Evolutionary conservation across 2,113 vertebrate genomes (phyloP), one percentile per base, ranked within the genome.

Genomic region (Cottus gobio): DNA sequence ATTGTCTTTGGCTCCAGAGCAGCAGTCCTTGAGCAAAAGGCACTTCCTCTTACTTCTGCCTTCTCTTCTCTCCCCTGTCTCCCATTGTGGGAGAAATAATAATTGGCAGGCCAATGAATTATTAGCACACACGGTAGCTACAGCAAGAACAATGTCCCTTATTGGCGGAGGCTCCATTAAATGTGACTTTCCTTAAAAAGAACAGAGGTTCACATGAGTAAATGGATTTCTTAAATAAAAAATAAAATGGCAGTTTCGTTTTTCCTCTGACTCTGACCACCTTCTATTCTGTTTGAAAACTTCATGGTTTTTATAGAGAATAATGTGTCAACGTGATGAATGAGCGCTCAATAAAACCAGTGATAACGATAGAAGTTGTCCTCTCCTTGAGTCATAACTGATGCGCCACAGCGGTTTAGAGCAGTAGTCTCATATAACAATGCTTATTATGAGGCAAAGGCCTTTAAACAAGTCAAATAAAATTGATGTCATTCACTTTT

Each of bases 401-500:
- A 92, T 87, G 84, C 90, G 91, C 85, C 85, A 83, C 79, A 11
- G 83, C 46, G 26, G 74, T 84, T 89, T 85, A 72, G 75, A 84
- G 87, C 77, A 56, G 83, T 84, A 83, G 82, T 89, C 87, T 93
- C 90, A 87, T 89, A 91, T 93, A 93, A 91, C 92, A 89, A 91
- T 91, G 88, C 85, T 90, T 91, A 91, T 90, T 92, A 91, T 80
- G 87, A 88, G 91, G 89, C 82, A 80, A 82, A 82, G 73, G 81
- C 86, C 90, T 90, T 94, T 95, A 93, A 95, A 94, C 84, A 93
- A 92, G 92, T 94, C 92, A 93, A 94, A 94, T 94, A 92, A 94
- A 94, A 93, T 90, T 91, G 85, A 93, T 94, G 91, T 93, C 92
- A 83, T 90, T 93, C 90, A 90, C 87, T 91, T 87, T 92, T 91